These are phyloP conservation scores for Campoletis sonorensis DNA, from an alignment of 1,140 invertebrate species.

Conservation along the genomic window DNA sequence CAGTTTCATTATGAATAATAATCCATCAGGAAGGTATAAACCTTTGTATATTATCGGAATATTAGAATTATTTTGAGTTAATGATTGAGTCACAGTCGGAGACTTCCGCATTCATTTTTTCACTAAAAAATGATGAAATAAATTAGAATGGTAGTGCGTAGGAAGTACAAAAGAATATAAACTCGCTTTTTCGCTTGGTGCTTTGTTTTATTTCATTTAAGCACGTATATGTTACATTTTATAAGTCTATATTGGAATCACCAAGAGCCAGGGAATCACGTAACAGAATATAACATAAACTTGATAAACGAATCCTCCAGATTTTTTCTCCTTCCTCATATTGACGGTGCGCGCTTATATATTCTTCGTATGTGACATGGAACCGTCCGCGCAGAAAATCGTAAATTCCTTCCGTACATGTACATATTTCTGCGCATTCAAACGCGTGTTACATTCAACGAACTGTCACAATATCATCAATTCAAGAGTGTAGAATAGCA, in stretches of 20 bases:
- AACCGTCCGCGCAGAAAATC: not conserved
- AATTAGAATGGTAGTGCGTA: too few species aligned
- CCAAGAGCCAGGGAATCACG: slow-evolving; percentile 11
- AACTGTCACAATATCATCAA: slow-evolving; percentile 26
- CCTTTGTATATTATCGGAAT: too few species aligned
- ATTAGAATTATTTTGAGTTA: too few species aligned
- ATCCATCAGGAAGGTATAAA: too few species aligned
- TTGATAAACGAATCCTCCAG: not conserved
- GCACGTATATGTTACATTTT: slow-evolving; percentile 33
- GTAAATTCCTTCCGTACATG: not conserved
- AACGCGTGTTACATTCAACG: not conserved
- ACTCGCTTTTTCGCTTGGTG: not conserved
- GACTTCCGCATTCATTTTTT: too few species aligned
- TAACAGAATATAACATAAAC: slow-evolving; percentile 5
- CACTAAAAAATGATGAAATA: too few species aligned
- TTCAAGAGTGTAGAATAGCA: slow-evolving; percentile 87
- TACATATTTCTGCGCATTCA: not conserved
- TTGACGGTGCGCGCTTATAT: not conserved
- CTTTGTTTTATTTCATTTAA: slow-evolving; percentile 6
- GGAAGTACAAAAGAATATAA: too few species aligned
- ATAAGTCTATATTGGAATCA: slow-evolving; percentile 23
- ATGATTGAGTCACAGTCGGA: too few species aligned
- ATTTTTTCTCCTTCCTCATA: not conserved
- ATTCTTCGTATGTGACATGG: not conserved
- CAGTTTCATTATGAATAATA: too few species aligned